Percentiles rank a stretch among this genome's conserved stretches.
Evolutionary conservation across 2,888 invertebrate genomes (phyloP).

Genomic region (Dinocampus coccinellae): DNA sequence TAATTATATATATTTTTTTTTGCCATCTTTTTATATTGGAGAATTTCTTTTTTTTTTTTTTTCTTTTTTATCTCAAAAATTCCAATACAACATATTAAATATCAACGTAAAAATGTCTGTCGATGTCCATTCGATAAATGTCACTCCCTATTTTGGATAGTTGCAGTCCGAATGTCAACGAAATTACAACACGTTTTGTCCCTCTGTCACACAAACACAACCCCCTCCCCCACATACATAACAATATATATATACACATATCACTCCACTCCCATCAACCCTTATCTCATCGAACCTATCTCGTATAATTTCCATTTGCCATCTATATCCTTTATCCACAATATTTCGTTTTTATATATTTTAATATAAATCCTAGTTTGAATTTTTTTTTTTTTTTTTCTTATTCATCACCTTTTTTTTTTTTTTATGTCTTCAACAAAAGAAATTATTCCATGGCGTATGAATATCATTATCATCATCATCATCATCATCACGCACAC

Average conservation of each 20-base stretch:
- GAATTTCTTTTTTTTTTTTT: not conserved
- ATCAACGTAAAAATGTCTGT: slow-evolving; percentile 8
- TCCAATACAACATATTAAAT: not conserved
- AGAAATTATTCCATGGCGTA: not conserved
- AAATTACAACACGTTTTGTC: not conserved
- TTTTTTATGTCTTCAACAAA: not conserved
- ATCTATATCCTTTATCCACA: not conserved
- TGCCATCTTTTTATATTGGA: no score
- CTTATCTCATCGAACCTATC: slow-evolving; percentile 13
- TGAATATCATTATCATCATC: slow-evolving; percentile 11
- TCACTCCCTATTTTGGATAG: slow-evolving; percentile 9
- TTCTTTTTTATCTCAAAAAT: not conserved
- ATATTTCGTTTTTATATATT: not conserved
- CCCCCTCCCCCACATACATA: not conserved
- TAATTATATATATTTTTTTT: not conserved
- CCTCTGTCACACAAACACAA: not conserved
- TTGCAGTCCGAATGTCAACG: slow-evolving; percentile 15
- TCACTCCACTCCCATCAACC: not conserved
- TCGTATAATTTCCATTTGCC: not conserved
- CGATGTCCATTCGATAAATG: slow-evolving; percentile 11
- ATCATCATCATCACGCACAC: not conserved
- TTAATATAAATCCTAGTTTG: no score
- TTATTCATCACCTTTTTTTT: no score
- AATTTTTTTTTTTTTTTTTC: no score
- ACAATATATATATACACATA: not conserved